Percentiles rank a stretch among this genome's conserved stretches.
These are phyloP conservation scores for Alauda arvensis DNA, from an alignment of 2,797 vertebrate genomes.

Conservation along the genomic window DNA sequence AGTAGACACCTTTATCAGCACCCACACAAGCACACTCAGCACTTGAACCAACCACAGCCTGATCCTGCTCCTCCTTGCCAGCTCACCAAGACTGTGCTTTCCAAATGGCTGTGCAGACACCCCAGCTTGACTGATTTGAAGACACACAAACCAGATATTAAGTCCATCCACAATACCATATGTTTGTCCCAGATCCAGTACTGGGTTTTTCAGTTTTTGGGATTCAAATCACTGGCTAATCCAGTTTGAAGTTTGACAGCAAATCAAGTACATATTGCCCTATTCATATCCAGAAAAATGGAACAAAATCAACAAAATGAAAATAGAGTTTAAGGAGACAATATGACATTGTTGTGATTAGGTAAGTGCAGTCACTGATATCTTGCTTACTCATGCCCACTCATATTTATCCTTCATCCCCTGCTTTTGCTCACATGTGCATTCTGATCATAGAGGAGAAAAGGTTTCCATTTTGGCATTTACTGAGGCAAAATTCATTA, in stretches of 20 bases:
- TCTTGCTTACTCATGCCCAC: accelerated
- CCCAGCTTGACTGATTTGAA: background rate
- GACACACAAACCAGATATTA: background rate
- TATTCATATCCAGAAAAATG: background rate
- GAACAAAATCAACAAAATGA: background rate
- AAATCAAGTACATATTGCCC: background rate
- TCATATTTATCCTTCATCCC: background rate
- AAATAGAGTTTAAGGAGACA: background rate
- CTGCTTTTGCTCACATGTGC: background rate
- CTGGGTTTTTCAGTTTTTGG: background rate
- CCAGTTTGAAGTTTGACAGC: background rate
- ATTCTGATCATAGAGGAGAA: background rate
- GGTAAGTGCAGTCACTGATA: no score
- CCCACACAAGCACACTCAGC: background rate
- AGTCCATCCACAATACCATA: background rate
- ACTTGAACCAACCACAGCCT: background rate
- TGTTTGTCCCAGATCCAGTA: background rate
- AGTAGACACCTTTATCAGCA: background rate
- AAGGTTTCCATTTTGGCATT: background rate
- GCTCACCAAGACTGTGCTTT: background rate
- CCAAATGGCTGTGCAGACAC: background rate
- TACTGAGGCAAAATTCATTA: background rate
- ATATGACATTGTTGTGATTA: background rate
- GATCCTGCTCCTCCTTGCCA: background rate
- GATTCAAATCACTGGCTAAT: background rate